Percentiles rank a stretch among this genome's conserved stretches.
phyloP scores from a whole-genome alignment of 2,113 vertebrate genomes.

The Eulacestoma nigropectus region DNA sequence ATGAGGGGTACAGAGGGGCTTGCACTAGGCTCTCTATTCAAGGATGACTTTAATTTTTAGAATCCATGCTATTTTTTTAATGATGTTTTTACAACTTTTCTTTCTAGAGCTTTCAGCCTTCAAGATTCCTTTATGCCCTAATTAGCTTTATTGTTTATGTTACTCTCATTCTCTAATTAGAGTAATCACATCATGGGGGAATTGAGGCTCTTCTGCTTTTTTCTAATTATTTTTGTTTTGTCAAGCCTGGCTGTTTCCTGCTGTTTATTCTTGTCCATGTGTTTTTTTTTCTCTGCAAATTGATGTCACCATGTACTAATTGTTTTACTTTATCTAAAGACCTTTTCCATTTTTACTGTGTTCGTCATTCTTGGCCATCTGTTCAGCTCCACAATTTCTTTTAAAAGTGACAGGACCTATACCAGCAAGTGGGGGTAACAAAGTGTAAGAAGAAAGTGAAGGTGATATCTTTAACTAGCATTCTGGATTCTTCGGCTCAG shows the following conservation, averaged over 20 bases:
- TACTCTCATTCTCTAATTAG: slow-evolving; percentile 34
- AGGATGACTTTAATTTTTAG: neutral
- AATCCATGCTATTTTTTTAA: neutral
- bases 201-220: neutral
- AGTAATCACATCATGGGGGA: neutral
- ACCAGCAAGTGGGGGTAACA: neutral
- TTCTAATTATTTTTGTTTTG: slow-evolving; percentile 46
- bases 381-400: neutral
- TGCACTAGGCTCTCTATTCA: neutral
- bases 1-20: neutral
- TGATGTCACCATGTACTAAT: slow-evolving; percentile 4
- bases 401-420: neutral
- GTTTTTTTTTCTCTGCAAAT: neutral
- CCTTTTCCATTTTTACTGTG: neutral
- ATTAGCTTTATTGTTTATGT: slow-evolving; percentile 41
- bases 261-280: neutral
- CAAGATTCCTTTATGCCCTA: neutral
- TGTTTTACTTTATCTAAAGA: slow-evolving; percentile 4
- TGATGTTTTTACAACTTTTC: neutral
- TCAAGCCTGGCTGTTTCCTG: slow-evolving; percentile 2
- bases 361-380: neutral
- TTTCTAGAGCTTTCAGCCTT: neutral
- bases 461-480: neutral
- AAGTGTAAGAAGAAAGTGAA: neutral
- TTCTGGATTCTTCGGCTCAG: neutral